Percentiles rank a stretch among this genome's conserved stretches.
Conservation (phyloP, 2,113 vertebrate genomes). For the Corydoras maculifer region DNA sequence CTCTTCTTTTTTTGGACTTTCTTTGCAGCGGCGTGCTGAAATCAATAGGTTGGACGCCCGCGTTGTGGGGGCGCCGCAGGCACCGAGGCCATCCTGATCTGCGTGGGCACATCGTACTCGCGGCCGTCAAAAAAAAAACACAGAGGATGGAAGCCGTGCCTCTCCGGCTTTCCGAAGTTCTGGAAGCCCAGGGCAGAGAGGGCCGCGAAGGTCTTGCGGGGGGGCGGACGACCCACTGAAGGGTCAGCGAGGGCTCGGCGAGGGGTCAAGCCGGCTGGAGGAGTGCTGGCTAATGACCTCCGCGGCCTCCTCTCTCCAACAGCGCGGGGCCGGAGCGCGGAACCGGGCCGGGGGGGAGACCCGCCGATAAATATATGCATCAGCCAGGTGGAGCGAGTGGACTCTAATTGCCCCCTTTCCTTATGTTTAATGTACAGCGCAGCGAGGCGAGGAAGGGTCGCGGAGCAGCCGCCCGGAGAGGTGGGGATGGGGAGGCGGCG, state of each 20-base stretch:
- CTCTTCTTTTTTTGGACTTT: slow-evolving; percentile 35
- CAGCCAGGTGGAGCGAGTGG: slow-evolving; percentile 62
- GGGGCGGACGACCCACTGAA: slow-evolving; percentile 33
- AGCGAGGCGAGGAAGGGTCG: slow-evolving; percentile 36
- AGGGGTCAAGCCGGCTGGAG: slow-evolving; percentile 39
- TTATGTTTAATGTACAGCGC: slow-evolving; percentile 73
- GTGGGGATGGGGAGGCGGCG: not conserved
- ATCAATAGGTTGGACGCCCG: slow-evolving; percentile 45
- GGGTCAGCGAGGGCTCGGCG: slow-evolving; percentile 41
- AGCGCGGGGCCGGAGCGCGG: slow-evolving; percentile 24
- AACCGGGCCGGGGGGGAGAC: slow-evolving; percentile 42
- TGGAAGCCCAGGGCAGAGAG: slow-evolving; percentile 14
- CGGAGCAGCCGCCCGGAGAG: slow-evolving; percentile 32
- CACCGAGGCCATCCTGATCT: slow-evolving; percentile 34
- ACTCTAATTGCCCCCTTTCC: slow-evolving; percentile 69
- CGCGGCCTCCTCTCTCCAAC: slow-evolving; percentile 31
- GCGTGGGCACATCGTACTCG: slow-evolving; percentile 35
- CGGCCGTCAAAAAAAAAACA: not conserved
- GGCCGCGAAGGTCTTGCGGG: not conserved
- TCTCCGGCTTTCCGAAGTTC: slow-evolving; percentile 26
- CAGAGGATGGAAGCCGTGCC: slow-evolving; percentile 13
- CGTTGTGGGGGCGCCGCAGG: slow-evolving; percentile 34
- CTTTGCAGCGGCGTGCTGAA: slow-evolving; percentile 31
- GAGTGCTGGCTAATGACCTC: slow-evolving; percentile 42
- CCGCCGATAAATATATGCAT: slow-evolving; percentile 66